Evolutionary conservation across 2,797 vertebrate genomes (phyloP).

Genomic region (Crocidura indochinensis): DNA sequence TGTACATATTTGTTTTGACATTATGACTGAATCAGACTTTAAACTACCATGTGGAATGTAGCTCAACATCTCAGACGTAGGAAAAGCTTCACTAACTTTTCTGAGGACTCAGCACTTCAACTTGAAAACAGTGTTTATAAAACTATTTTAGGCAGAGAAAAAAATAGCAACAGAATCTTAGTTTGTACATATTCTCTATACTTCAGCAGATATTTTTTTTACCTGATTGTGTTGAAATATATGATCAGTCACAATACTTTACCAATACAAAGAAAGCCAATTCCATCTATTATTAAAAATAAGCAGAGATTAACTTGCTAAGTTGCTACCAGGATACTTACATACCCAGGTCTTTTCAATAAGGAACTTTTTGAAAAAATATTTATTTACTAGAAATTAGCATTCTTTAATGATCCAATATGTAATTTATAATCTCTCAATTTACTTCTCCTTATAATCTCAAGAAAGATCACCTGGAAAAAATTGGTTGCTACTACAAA

Average conservation of each 20-base stretch:
- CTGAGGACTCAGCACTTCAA: neutral
- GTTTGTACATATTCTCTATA: neutral
- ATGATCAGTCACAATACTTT: neutral
- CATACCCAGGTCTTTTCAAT: slow-evolving; percentile 25
- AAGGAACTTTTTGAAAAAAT: neutral
- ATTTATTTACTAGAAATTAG: neutral
- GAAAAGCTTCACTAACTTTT: neutral
- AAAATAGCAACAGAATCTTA: neutral
- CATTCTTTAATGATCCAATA: neutral
- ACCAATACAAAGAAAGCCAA: neutral
- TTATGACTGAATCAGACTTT: neutral
- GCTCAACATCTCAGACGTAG: neutral
- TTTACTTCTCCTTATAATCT: neutral
- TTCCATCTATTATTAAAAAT: neutral
- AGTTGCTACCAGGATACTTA: neutral
- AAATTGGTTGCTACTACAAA: neutral
- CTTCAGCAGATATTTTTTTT: neutral
- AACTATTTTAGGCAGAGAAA: neutral
- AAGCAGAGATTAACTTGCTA: slow-evolving; percentile 18
- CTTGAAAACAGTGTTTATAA: slow-evolving; percentile 24
- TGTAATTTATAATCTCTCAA: neutral
- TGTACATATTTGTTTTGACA: neutral
- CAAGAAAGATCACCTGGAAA: neutral
- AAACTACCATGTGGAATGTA: neutral
- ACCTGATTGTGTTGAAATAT: neutral